Conservation (phyloP, 2,888 invertebrate genomes). For the Epirrita christyi region DNA sequence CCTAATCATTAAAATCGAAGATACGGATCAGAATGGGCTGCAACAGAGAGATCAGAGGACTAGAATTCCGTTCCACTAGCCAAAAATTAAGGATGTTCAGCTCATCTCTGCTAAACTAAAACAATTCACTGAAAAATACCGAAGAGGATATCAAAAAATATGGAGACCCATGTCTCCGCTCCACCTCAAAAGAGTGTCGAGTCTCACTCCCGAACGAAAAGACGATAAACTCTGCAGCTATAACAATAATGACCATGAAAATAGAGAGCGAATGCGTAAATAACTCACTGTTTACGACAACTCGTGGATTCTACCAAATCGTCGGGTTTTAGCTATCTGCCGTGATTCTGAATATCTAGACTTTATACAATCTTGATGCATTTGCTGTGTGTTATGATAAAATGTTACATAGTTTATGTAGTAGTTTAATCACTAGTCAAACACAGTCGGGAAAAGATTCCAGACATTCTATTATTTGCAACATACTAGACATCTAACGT, state of each 20-base stretch:
- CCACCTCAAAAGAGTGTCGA: background rate
- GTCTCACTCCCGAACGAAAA: constrained; percentile 10
- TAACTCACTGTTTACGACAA: constrained; percentile 46
- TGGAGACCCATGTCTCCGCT: background rate
- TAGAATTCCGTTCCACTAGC: too few species aligned
- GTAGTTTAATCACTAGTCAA: background rate
- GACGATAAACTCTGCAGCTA: constrained; percentile 40
- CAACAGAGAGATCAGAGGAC: too few species aligned
- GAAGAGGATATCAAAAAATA: background rate
- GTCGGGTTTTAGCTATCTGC: constrained; percentile 25
- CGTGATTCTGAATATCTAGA: constrained; percentile 3
- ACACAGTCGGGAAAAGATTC: background rate
- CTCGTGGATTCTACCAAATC: constrained; percentile 37
- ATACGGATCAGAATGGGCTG: background rate
- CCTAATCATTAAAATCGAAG: too few species aligned
- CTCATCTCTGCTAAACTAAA: background rate
- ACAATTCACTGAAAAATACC: background rate
- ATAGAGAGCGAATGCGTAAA: constrained; percentile 45
- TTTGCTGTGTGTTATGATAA: background rate
- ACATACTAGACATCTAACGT: too few species aligned
- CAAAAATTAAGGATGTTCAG: background rate
- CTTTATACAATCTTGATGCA: background rate
- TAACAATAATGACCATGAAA: constrained; percentile 49
- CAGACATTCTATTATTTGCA: background rate
- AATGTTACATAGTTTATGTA: background rate